Base-by-base conservation (phyloP, 2,113 vertebrate genomes). In the Burhinus oedicnemus region DNA sequence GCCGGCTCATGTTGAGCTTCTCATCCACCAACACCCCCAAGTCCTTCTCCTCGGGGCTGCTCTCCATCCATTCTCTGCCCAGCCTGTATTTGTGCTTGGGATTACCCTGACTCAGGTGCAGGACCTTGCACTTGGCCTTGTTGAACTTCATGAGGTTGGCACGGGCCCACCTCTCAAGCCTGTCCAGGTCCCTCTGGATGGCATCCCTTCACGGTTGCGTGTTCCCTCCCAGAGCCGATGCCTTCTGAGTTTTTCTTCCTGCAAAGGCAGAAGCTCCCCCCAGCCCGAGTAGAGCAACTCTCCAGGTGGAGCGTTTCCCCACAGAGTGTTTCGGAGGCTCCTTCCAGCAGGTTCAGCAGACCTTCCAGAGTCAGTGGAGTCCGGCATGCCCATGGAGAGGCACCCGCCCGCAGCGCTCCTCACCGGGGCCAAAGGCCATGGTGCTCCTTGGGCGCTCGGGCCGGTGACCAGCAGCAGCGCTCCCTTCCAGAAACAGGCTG, bases 281-380 rank as follows among this genome's bases (percentile, higher is more conserved):
- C 7, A 4, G 29, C 40, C 29, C 0, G 0, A 11, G 66, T 2
- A 54, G 36, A 38, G 52, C 72, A 64, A 8, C 15, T 13, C 49
- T 45, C 54, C 71, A 36, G 55, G 26, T 2, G 7, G 18, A 69
- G 13, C 4, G 1, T 40, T 85, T 70, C 68, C 68, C 2, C 0
- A 4, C 9, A 11, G 55, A n/a, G 32, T 2, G 0, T 47, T 52
- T 14, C 0, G 9, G 42, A 44, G 30, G 38, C n/a, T 82, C 38
- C 65, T 29, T 29, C 30, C 79, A 55, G 79, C 69, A 12, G 0
- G 2, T 6, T 1, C 32, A 40, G n/a, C 18, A 52, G 18, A 32
- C 2, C 15, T 38, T 3, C 12, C 1, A 0, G 18, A 2, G 1
- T 0, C 32, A 6, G 15, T 0, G 1, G 32, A 34, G 14, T 0